These are phyloP conservation scores for Oligia fasciuncula DNA, from an alignment of 2,888 invertebrate species.

Conservation along the genomic window DNA sequence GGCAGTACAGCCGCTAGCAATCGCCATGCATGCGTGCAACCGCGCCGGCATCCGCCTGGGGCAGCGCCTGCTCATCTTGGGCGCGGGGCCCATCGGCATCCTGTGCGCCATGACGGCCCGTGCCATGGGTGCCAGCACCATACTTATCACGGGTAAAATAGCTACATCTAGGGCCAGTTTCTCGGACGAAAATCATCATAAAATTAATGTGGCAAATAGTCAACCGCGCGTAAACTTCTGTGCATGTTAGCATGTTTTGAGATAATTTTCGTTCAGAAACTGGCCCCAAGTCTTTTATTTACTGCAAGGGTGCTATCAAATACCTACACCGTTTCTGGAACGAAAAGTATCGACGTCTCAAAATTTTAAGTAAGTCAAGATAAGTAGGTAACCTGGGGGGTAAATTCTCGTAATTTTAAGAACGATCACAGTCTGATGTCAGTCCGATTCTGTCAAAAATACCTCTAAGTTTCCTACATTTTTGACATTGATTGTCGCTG, in stretches of 20 bases:
- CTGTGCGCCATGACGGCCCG: conserved; percentile 94
- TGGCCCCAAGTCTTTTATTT: no score
- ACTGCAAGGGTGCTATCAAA: neutral
- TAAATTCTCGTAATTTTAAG: no score
- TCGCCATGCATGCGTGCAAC: conserved; percentile 97
- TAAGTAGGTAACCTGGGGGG: neutral
- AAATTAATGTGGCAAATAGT: neutral
- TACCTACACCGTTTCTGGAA: neutral
- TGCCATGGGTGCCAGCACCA: conserved; percentile 95
- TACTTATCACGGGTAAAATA: conserved; percentile 93
- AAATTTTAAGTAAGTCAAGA: no score
- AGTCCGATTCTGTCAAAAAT: no score
- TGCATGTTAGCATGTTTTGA: neutral
- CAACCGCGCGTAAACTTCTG: neutral
- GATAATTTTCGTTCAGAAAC: no score
- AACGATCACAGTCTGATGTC: no score
- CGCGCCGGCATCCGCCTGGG: conserved; percentile 94
- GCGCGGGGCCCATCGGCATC: conserved; percentile 97
- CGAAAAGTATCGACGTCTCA: no score
- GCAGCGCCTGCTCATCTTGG: conserved; percentile 92
- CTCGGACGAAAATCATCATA: neutral
- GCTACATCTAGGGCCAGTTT: neutral
- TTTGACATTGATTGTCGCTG: no score
- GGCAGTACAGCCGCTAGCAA: conserved; percentile 97
- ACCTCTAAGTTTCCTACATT: no score